Conservation (phyloP, 2,888 invertebrate genomes). For the Ferrisia virgata region DNA sequence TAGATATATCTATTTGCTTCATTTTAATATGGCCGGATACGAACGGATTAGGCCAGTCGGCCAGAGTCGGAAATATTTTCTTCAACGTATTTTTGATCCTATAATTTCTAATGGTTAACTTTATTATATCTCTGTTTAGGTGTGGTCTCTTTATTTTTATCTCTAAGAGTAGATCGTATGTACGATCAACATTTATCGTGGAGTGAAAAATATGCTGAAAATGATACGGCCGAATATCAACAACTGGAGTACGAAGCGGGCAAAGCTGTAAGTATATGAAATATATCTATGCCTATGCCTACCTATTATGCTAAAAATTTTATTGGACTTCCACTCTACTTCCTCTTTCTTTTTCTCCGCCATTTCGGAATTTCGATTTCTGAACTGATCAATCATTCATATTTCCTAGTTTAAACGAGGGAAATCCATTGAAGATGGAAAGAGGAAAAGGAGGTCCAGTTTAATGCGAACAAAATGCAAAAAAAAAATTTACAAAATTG, state of each 20-base stretch:
- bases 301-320: too few species aligned
- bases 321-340: too few species aligned
- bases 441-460: too few species aligned
- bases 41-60: not conserved
- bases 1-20: too few species aligned
- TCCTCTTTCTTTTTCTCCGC: too few species aligned
- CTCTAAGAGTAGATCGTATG: constrained; percentile 76
- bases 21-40: not conserved
- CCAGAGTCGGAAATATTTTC: not conserved
- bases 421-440: too few species aligned
- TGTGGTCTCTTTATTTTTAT: constrained; percentile 74
- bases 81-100: not conserved
- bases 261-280: constrained; percentile 68
- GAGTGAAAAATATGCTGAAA: constrained; percentile 71
- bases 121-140: constrained; percentile 52
- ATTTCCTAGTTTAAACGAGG: too few species aligned
- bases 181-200: constrained; percentile 71
- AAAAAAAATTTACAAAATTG: too few species aligned
- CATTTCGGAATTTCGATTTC: too few species aligned
- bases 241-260: constrained; percentile 80
- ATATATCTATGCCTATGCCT: too few species aligned
- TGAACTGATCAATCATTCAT: too few species aligned
- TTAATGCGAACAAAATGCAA: too few species aligned
- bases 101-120: not conserved
- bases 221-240: constrained; percentile 75